Evolutionary conservation across 2,797 vertebrate species (phyloP).

Genomic region (Notoglanidium macrostoma): DNA sequence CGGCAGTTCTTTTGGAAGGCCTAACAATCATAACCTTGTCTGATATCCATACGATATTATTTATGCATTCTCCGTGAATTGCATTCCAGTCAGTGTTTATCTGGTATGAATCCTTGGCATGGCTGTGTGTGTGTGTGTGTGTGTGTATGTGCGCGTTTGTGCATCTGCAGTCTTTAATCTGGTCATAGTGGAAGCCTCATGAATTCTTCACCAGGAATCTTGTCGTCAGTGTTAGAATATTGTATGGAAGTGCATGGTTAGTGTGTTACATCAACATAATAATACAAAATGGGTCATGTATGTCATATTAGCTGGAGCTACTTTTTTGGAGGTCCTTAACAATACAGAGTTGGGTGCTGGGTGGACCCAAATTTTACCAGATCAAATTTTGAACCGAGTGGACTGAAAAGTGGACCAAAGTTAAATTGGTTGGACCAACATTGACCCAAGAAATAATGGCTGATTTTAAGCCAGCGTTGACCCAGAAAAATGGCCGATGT

Average conservation of each 20-base stretch:
- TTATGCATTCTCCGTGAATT: neutral
- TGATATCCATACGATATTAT: no score
- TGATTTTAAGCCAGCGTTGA: neutral
- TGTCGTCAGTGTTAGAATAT: neutral
- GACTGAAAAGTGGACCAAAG: neutral
- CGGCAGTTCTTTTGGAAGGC: neutral
- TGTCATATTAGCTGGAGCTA: neutral
- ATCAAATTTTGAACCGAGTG: neutral
- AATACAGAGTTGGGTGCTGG: neutral
- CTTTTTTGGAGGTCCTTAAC: neutral
- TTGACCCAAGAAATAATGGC: neutral
- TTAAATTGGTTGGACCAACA: neutral
- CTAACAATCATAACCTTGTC: neutral
- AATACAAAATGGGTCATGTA: neutral
- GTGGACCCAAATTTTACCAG: neutral
- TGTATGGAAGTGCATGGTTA: neutral
- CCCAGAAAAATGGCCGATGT: neutral
- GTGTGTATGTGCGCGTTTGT: neutral
- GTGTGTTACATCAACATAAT: neutral
- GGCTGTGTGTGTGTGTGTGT: neutral
- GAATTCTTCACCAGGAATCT: neutral
- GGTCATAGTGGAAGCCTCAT: constrained; percentile 19
- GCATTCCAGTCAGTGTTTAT: constrained; percentile 30
- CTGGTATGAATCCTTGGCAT: constrained; percentile 1
- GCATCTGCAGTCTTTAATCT: constrained; percentile 24